Percentiles rank a stretch among this genome's conserved stretches.
Evolutionary conservation across 2,888 invertebrate species (phyloP).

Genomic region (Amblyjoppa proteus): DNA sequence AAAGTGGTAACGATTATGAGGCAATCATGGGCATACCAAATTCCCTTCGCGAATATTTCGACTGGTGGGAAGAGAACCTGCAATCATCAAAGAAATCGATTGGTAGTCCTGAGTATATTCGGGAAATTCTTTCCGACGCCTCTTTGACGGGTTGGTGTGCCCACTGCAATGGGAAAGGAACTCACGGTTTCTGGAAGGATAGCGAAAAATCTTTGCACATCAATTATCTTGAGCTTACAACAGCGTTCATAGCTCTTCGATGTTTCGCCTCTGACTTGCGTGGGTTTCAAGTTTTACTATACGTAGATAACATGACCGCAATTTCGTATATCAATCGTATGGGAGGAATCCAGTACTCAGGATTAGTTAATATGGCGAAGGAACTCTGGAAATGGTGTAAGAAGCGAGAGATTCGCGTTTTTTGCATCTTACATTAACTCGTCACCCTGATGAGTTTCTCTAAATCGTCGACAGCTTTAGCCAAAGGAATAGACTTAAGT

Average conservation of each 20-base stretch:
- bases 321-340: conserved; percentile 32
- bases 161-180: conserved; percentile 52
- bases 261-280: conserved; percentile 50
- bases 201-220: conserved; percentile 37
- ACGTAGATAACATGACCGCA: too few relatives aligned
- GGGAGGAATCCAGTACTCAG: conserved; percentile 57
- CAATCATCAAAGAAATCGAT: too few relatives aligned
- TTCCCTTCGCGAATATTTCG: too few relatives aligned
- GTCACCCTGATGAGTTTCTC: neutral
- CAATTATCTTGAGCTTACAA: conserved; percentile 45
- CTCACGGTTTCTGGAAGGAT: conserved; percentile 58
- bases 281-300: conserved; percentile 41
- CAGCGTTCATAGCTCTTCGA: conserved; percentile 37
- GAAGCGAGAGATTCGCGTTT: conserved; percentile 60
- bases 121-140: conserved; percentile 5
- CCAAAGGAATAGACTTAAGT: conserved; percentile 9
- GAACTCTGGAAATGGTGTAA: conserved; percentile 68
- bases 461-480: conserved; percentile 5
- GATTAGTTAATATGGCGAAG: conserved; percentile 55
- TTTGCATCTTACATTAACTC: conserved; percentile 58
- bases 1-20: conserved; percentile 45
- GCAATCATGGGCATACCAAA: conserved; percentile 43
- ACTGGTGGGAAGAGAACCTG: too few relatives aligned
- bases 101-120: too few relatives aligned
- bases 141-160: conserved; percentile 62